Conservation (phyloP, 2,888 invertebrate genomes). For the Seladonia tumulorum region DNA sequence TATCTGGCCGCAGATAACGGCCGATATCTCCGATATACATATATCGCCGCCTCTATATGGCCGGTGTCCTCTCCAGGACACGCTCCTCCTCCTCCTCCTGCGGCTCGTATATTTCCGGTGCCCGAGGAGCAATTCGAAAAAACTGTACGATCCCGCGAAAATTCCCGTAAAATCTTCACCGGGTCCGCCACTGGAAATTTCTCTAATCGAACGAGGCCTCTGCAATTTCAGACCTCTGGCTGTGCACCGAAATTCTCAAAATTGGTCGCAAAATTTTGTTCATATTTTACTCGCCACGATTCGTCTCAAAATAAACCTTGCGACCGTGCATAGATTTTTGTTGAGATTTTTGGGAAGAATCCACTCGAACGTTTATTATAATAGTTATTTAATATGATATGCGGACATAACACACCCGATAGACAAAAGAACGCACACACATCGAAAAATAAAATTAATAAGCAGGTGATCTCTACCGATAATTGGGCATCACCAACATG, state of each 20-base stretch:
- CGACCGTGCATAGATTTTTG: too few relatives aligned
- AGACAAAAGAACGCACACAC: too few relatives aligned
- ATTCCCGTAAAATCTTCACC: not conserved
- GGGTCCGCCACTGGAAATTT: accelerated
- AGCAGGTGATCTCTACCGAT: too few relatives aligned
- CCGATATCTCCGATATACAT: slow-evolving; percentile 83
- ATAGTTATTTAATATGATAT: too few relatives aligned
- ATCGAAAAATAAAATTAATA: too few relatives aligned
- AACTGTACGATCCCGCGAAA: not conserved
- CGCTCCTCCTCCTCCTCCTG: slow-evolving; percentile 39
- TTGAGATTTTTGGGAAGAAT: too few relatives aligned
- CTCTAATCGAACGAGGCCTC: not conserved
- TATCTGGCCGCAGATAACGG: slow-evolving; percentile 79
- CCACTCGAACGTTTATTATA: too few relatives aligned
- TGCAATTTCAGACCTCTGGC: not conserved
- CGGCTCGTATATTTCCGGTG: slow-evolving; percentile 53
- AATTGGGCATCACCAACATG: too few relatives aligned
- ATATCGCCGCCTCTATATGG: slow-evolving; percentile 76
- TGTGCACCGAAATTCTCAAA: not conserved
- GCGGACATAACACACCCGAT: too few relatives aligned
- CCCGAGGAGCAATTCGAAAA: slow-evolving; percentile 44
- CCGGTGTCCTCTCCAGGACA: slow-evolving; percentile 45
- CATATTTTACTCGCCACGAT: not conserved
- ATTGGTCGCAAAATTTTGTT: not conserved
- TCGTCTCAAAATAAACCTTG: accelerated